phyloP scores from a whole-genome alignment of 2,888 invertebrate genomes.

The Agapostemon virescens region DNA sequence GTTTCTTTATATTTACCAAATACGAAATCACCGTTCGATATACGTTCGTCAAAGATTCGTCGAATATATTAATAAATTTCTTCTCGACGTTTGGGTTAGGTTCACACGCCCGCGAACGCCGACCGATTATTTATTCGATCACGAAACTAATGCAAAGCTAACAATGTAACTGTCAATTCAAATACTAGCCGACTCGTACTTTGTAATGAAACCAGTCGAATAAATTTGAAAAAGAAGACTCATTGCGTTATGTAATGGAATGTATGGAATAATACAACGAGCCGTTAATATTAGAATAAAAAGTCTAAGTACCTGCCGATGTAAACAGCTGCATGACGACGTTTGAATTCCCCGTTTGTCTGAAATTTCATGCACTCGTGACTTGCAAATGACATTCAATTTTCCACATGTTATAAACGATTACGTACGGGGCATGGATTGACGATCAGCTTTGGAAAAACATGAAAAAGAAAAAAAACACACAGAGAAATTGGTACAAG shows the following conservation, averaged over 20 bases:
- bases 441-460: constrained; percentile 6
- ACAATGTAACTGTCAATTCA: not conserved
- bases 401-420: constrained; percentile 9
- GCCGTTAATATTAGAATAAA: not conserved
- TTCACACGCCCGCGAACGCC: too few species aligned
- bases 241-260: not conserved
- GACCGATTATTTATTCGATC: not conserved
- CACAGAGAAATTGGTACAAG: not conserved
- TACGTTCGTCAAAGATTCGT: not conserved
- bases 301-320: constrained; percentile 12
- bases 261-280: not conserved
- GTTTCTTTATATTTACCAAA: not conserved
- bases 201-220: too few species aligned
- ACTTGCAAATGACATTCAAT: constrained; percentile 34
- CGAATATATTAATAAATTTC: not conserved
- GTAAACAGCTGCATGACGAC: constrained; percentile 32
- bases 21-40: not conserved
- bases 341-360: constrained; percentile 6
- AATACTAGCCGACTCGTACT: too few species aligned
- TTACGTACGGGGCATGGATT: not conserved
- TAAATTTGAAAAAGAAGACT: not conserved
- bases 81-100: too few species aligned
- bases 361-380: constrained; percentile 23
- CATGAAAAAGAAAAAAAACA: too few species aligned
- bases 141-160: not conserved